Evolutionary conservation across 1,140 invertebrate genomes (phyloP).

Genomic region (Vanessa tameamea): DNA sequence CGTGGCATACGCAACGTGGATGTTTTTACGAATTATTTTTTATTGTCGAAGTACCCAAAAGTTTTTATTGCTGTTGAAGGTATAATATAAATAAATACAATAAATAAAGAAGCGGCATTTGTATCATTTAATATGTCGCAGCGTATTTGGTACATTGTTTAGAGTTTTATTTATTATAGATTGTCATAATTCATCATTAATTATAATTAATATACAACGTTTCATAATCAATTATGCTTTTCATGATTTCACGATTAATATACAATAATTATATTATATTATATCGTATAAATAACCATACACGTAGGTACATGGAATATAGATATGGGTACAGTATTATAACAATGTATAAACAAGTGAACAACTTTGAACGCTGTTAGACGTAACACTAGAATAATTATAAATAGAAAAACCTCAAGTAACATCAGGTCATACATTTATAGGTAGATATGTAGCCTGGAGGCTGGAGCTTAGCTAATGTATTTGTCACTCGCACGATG

Average conservation of each 20-base stretch:
- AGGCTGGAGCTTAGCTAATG: conserved; percentile 62
- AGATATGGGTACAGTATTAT: conserved; percentile 75
- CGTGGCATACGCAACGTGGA: not conserved
- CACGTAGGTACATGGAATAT: conserved; percentile 57
- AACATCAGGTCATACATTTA: conserved; percentile 63
- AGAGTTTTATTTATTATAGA: conserved; percentile 61
- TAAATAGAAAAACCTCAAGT: conserved; percentile 71
- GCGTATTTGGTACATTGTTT: conserved; percentile 78
- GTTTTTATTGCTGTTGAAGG: not conserved
- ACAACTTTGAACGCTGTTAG: conserved; percentile 74
- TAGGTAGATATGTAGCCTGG: conserved; percentile 72
- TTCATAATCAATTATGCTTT: conserved; percentile 72
- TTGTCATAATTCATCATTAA: conserved; percentile 47
- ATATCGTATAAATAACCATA: conserved; percentile 70
- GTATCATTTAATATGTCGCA: conserved; percentile 77
- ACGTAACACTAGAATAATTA: conserved; percentile 69
- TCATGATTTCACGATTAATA: conserved; percentile 68
- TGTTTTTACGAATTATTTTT: no score
- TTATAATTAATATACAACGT: conserved; percentile 70
- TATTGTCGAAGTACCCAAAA: no score
- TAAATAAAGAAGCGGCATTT: conserved; percentile 78
- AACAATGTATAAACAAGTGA: conserved; percentile 78
- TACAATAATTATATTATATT: conserved; percentile 62
- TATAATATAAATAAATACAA: conserved; percentile 53
- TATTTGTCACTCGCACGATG: conserved; percentile 53